Evolutionary conservation across 2,797 vertebrate genomes (phyloP).

Genomic region (Lutjanus argentimaculatus): DNA sequence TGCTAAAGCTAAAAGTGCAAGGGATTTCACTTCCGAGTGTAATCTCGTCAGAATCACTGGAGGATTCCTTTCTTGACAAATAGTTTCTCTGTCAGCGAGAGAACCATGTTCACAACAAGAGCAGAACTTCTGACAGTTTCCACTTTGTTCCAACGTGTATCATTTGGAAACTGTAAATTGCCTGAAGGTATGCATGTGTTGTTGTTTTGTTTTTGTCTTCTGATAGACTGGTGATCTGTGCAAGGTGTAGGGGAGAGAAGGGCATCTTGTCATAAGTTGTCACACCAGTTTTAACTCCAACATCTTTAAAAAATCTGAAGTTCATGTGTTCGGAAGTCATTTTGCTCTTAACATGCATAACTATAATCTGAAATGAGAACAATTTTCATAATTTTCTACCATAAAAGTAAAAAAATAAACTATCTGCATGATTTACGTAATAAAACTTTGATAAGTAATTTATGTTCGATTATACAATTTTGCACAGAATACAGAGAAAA

Average conservation of each 20-base stretch:
- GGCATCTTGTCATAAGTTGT: no score
- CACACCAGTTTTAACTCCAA: no score
- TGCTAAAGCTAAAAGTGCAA: background rate
- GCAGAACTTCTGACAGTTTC: background rate
- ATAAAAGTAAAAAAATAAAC: no score
- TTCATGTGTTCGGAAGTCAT: no score
- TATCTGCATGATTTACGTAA: no score
- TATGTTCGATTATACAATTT: no score
- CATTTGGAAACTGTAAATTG: background rate
- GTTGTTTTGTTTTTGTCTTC: background rate
- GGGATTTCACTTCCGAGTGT: slow-evolving; percentile 12
- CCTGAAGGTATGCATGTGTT: background rate
- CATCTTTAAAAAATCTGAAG: no score
- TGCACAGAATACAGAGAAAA: no score
- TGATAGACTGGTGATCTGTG: background rate
- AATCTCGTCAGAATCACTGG: slow-evolving; percentile 25
- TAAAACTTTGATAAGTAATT: no score
- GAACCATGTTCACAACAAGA: background rate
- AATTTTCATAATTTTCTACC: no score
- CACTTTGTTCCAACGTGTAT: background rate
- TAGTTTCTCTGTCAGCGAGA: background rate
- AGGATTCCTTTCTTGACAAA: slow-evolving; percentile 34
- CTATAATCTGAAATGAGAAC: no score
- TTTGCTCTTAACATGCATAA: no score
- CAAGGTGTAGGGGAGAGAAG: background rate